These are phyloP conservation scores for Candidula unifasciata DNA, from an alignment of 2,888 invertebrate species.

Conservation along the genomic window DNA sequence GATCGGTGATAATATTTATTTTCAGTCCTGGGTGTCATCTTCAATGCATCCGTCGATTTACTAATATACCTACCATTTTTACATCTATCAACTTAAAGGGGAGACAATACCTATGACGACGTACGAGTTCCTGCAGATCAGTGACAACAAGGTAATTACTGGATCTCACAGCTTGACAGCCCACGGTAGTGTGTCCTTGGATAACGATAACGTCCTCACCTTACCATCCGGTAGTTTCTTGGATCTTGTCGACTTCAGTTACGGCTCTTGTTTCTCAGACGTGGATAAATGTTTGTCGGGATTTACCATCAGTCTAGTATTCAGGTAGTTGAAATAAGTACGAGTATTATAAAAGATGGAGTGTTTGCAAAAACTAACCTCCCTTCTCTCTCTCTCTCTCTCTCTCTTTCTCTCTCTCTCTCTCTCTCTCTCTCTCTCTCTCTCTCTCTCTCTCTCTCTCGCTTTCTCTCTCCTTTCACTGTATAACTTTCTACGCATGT, in stretches of 20 bases:
- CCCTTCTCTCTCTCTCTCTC: too few relatives aligned
- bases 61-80: too few relatives aligned
- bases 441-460: too few relatives aligned
- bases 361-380: too few relatives aligned
- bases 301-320: background rate
- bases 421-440: too few relatives aligned
- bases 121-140: background rate
- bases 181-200: slow-evolving; percentile 6
- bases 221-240: background rate
- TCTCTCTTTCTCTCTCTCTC: too few relatives aligned
- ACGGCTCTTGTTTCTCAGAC: background rate
- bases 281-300: slow-evolving; percentile 3
- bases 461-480: too few relatives aligned
- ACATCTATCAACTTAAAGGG: background rate
- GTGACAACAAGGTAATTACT: background rate
- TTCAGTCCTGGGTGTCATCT: too few relatives aligned
- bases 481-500: too few relatives aligned
- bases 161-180: background rate
- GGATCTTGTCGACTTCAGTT: background rate
- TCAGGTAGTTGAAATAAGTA: background rate
- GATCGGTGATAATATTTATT: too few relatives aligned
- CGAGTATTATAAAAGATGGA: background rate
- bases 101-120: background rate
- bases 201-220: background rate
- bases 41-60: too few relatives aligned